These are phyloP conservation scores for Drosophila melanogaster DNA, from an alignment of 1,140 invertebrate genomes.

Conservation along the genomic window Release_6_plus_ISO1_MT NT_033777.3:17493001-17493500, in stretches of 20 bases:
- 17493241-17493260: constrained; percentile 77
- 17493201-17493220: constrained; percentile 62
- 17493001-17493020: constrained; percentile 68
- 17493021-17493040: constrained; percentile 30
- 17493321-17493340: constrained; percentile 18
- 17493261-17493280: constrained; percentile 65
- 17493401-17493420: constrained; percentile 30
- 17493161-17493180: constrained; percentile 13
- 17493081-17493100: constrained; percentile 68
- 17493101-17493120: constrained; percentile 75
- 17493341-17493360: constrained; percentile 34
- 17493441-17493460: constrained; percentile 16
- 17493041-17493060: constrained; percentile 17
- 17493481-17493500: constrained; percentile 26
- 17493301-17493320: not conserved
- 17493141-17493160: constrained; percentile 55
- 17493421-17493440: constrained; percentile 58
- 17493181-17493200: constrained; percentile 5
- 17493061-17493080: constrained; percentile 60
- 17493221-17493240: constrained; percentile 73
- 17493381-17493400: constrained; percentile 43
- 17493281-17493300: not conserved
- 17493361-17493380: constrained; percentile 43
- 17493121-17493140: constrained; percentile 70
- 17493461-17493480: constrained; percentile 31